A percentile compares a stretch with the other conserved stretches of the same genome.
Conservation (phyloP, 2,113 vertebrate species). For the Cacatua alba region DNA sequence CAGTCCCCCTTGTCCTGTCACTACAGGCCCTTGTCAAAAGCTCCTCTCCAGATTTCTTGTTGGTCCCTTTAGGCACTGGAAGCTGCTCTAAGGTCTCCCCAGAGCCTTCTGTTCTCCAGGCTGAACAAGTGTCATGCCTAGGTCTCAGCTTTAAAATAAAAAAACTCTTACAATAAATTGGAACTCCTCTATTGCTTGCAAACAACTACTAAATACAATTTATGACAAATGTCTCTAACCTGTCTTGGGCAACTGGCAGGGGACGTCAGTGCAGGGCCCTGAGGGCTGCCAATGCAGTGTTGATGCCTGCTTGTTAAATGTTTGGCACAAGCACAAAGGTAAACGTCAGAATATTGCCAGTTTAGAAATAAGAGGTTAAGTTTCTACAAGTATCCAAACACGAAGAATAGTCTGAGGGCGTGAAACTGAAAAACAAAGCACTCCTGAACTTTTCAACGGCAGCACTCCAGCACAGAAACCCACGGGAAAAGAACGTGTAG, state of each 20-base stretch:
- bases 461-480: constrained; percentile 14
- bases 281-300: not conserved
- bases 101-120: not conserved
- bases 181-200: not conserved
- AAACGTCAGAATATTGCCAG: not conserved
- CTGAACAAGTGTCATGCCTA: not conserved
- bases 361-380: not conserved
- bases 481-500: not conserved
- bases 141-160: not conserved
- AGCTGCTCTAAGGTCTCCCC: not conserved
- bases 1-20: not conserved
- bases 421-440: constrained; percentile 16
- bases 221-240: not conserved
- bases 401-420: not conserved
- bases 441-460: not conserved
- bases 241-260: not conserved
- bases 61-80: not conserved
- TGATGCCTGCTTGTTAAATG: not conserved
- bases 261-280: not conserved
- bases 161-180: not conserved
- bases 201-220: not conserved
- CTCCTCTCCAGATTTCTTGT: not conserved
- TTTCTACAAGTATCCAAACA: constrained; percentile 10
- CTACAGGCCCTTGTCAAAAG: not conserved
- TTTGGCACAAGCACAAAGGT: not conserved